phyloP scores from a whole-genome alignment of 2,113 vertebrate genomes.

The Microcebus griseorufus region DNA sequence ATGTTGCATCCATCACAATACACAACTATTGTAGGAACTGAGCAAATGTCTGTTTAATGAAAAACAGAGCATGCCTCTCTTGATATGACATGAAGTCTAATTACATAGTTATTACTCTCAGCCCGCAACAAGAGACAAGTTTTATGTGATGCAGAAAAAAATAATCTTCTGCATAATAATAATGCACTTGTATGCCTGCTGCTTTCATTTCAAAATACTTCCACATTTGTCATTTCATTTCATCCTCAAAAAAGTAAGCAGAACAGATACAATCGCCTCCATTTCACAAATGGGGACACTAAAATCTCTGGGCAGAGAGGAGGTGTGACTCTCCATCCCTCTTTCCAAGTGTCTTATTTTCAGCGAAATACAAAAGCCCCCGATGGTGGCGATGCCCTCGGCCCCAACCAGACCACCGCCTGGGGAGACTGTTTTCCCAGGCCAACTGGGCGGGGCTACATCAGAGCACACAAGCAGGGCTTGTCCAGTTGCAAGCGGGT shows the following conservation, averaged over 20 bases:
- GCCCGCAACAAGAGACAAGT: not conserved
- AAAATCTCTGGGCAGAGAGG: not conserved
- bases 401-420: not conserved
- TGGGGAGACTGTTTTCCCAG: not conserved
- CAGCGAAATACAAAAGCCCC: not conserved
- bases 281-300: not conserved
- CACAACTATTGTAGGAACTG: not conserved
- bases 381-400: not conserved
- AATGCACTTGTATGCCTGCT: not conserved
- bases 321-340: not conserved
- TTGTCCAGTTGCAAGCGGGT: not conserved
- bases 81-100: conserved; percentile 58
- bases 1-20: not conserved
- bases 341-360: not conserved
- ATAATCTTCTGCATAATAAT: conserved; percentile 33
- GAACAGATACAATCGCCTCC: not conserved
- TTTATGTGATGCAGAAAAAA: conserved; percentile 1
- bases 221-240: not conserved
- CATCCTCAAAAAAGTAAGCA: not conserved
- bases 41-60: conserved; percentile 50
- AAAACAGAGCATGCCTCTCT: conserved; percentile 29
- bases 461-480: not conserved
- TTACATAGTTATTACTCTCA: conserved; percentile 58
- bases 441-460: not conserved
- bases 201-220: conserved; percentile 33